phyloP scores from a whole-genome alignment of 2,797 vertebrate genomes.

The Melanotaenia nigrans region DNA sequence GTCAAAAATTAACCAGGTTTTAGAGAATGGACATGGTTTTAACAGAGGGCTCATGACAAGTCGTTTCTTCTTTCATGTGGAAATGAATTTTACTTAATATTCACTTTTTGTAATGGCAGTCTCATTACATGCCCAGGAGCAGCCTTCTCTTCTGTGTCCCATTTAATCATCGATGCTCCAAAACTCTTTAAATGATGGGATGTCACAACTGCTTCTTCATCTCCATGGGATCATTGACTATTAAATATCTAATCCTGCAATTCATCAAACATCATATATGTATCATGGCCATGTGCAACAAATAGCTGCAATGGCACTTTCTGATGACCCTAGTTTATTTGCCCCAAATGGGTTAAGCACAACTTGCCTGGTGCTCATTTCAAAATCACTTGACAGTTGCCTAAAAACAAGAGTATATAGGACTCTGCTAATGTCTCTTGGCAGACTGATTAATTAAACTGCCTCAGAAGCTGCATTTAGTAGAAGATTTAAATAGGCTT shows the following conservation, averaged over 20 bases:
- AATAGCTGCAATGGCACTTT: neutral
- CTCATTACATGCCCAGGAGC: slow-evolving; percentile 24
- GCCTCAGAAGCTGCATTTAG: slow-evolving; percentile 28
- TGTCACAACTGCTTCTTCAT: neutral
- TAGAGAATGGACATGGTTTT: slow-evolving; percentile 1
- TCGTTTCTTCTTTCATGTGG: slow-evolving; percentile 43
- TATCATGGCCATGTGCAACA: slow-evolving; percentile 2
- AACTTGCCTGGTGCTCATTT: neutral
- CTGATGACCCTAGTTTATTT: neutral
- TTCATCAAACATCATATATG: neutral
- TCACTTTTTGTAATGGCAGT: slow-evolving; percentile 28
- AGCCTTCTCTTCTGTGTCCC: slow-evolving; percentile 19
- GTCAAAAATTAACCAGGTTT: slow-evolving; percentile 31
- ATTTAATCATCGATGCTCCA: slow-evolving; percentile 17
- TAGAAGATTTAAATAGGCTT: slow-evolving; percentile 39
- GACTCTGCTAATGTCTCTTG: neutral
- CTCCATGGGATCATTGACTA: slow-evolving; percentile 12
- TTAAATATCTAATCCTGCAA: slow-evolving; percentile 13
- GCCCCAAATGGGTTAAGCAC: too few species aligned
- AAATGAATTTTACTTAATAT: slow-evolving; percentile 40
- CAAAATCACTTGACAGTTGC: neutral
- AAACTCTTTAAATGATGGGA: slow-evolving; percentile 18
- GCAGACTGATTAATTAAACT: slow-evolving; percentile 32
- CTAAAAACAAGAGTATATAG: neutral
- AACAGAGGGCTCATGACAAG: slow-evolving; percentile 16